Evolutionary conservation across 2,113 vertebrate genomes (phyloP), one percentile per base, ranked within the genome.

Genomic region (Anas platyrhynchos): DNA sequence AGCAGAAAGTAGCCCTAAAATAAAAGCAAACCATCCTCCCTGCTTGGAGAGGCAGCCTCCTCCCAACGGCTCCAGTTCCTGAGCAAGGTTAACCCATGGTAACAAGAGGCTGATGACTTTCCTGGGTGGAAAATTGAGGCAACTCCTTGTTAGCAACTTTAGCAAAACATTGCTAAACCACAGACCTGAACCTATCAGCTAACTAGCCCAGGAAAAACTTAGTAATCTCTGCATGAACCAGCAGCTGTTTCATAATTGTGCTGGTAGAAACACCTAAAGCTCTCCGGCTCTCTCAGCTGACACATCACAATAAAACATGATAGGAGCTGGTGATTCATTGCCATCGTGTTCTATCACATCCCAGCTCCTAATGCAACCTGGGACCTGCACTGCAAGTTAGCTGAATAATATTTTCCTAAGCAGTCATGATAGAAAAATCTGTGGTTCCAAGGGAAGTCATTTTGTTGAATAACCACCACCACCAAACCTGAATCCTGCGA

Each of bases 221-320:
- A 43, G 71, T 83, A 94, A 96, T 93, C 54, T 68, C 81, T 67
- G 44, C 81, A 59, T 87, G 74, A 97, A 96, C 81, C 81, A 94
- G 63, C 0, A 0, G 41, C 32, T 77, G 83, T 82, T 91, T 95
- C 92, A 34, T 92, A 92, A 85, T 6, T 89, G 77, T 67, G 52
- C 74, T 83, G 78, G 83, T 87, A 85, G 76, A 68, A 96, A 94
- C 92, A 95, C 93, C 94, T 95, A 63, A 88, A 82, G 69, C 61
- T 83, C 72, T 90, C 23, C 46, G 52, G 58, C 48, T 93, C 91
- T 95, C 83, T 94, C 75, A 94, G 93, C 81, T 96, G 94, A 97
- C 86, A 91, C 96, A 94, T 91, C 94, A 92, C 81, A 96, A 89
- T 94, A 94, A 91, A 96, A 79, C 86, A 85, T 90, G 76, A 94